Percentiles rank a stretch among this genome's conserved stretches.
These are phyloP conservation scores for Petaurus breviceps DNA, from an alignment of 2,113 vertebrate genomes.

Conservation along the genomic window DNA sequence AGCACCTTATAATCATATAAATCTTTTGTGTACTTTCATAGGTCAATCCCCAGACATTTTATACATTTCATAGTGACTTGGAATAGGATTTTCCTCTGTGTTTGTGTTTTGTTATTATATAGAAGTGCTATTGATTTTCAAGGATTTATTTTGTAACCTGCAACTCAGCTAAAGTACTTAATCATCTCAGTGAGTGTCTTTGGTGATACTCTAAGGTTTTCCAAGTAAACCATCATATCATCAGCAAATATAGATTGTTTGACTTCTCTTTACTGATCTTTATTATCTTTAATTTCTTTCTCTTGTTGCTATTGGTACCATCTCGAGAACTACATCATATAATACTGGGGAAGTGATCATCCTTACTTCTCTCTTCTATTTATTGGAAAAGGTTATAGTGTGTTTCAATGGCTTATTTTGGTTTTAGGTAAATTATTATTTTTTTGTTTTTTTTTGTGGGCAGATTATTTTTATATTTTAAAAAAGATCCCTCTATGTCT, in stretches of 20 bases:
- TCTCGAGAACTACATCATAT: not conserved
- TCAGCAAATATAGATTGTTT: not conserved
- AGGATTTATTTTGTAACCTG: not conserved
- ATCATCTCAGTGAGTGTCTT: not conserved
- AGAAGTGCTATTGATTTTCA: not conserved
- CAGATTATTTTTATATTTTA: too few species aligned
- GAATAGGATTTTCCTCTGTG: not conserved
- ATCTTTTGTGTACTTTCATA: not conserved
- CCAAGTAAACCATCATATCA: not conserved
- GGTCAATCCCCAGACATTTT: not conserved
- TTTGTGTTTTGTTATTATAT: not conserved
- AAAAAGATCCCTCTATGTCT: not conserved
- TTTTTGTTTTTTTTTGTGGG: too few species aligned
- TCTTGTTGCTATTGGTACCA: not conserved
- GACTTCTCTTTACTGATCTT: not conserved
- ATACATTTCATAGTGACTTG: not conserved
- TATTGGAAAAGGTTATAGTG: not conserved
- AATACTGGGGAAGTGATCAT: not conserved
- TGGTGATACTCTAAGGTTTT: not conserved
- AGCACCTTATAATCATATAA: not conserved
- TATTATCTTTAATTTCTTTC: not conserved
- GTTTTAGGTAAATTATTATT: too few species aligned
- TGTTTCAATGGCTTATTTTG: not conserved
- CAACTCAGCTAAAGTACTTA: not conserved
- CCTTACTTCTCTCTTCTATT: not conserved